Percentiles rank a stretch among this genome's conserved stretches.
Conservation (phyloP, 2,888 invertebrate genomes). For the Lepidonotus clava region DNA sequence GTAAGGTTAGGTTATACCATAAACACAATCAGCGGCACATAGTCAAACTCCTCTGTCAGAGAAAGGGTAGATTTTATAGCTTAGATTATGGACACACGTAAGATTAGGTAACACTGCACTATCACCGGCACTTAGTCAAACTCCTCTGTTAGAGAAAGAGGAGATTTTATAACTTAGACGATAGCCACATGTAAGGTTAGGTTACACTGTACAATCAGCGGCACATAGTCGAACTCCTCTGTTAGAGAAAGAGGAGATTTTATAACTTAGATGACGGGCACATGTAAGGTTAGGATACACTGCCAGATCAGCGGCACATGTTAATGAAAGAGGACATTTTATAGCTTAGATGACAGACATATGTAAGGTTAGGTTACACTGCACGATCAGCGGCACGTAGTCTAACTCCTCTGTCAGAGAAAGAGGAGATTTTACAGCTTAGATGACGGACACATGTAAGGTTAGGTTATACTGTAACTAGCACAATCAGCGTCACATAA, state of each 20-base stretch:
- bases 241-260: not conserved
- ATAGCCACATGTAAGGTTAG: no score
- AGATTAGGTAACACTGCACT: no score
- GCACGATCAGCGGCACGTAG: constrained; percentile 59
- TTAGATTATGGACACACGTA: constrained; percentile 39
- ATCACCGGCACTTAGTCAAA: constrained; percentile 59
- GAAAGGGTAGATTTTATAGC: not conserved
- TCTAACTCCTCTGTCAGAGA: constrained; percentile 60
- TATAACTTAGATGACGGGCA: no score
- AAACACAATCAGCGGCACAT: no score
- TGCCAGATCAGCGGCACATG: no score
- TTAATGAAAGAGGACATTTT: no score
- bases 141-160: constrained; percentile 54
- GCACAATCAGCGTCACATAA: constrained; percentile 59
- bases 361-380: no score
- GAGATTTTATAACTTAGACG: no score
- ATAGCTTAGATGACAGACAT: not conserved
- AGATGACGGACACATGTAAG: not conserved
- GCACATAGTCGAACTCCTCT: constrained; percentile 61
- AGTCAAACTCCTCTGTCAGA: constrained; percentile 59
- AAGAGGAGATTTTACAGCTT: not conserved
- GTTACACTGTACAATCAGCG: constrained; percentile 84
- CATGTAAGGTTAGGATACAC: no score
- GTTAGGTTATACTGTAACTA: no score
- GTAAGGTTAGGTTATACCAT: no score